Conservation (phyloP, 2,888 invertebrate species). For the Tenthredo notha region DNA sequence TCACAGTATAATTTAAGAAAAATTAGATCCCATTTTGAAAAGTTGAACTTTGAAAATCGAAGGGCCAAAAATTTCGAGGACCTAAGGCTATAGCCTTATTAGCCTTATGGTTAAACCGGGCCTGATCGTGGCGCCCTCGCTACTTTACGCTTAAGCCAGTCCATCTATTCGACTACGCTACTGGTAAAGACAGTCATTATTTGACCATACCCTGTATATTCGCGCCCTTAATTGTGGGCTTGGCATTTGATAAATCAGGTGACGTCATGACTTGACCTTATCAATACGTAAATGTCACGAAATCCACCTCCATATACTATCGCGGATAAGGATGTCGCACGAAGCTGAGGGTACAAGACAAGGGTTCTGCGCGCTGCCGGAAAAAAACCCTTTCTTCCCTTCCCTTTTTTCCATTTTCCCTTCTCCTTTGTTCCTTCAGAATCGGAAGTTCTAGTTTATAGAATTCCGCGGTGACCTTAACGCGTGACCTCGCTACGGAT, state of each 20-base stretch:
- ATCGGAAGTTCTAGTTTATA: not conserved
- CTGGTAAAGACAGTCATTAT: not conserved
- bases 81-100: too few species aligned
- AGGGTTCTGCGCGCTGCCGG: not conserved
- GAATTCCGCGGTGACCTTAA: not conserved
- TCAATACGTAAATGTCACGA: constrained; percentile 35
- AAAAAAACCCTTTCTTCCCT: not conserved
- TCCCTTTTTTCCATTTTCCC: not conserved
- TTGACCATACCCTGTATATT: not conserved
- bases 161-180: not conserved
- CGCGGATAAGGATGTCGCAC: not conserved
- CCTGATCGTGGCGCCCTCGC: not conserved
- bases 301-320: not conserved
- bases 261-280: constrained; percentile 24
- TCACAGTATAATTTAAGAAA: too few species aligned
- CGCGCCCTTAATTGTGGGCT: constrained; percentile 27
- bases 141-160: not conserved
- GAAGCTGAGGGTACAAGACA: not conserved
- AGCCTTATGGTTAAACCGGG: too few species aligned
- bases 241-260: constrained; percentile 41
- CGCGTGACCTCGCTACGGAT: not conserved
- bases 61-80: too few species aligned
- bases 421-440: not conserved
- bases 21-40: too few species aligned
- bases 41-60: too few species aligned